phyloP scores from a whole-genome alignment of 2,888 invertebrate species.

The Terebella lapidaria region DNA sequence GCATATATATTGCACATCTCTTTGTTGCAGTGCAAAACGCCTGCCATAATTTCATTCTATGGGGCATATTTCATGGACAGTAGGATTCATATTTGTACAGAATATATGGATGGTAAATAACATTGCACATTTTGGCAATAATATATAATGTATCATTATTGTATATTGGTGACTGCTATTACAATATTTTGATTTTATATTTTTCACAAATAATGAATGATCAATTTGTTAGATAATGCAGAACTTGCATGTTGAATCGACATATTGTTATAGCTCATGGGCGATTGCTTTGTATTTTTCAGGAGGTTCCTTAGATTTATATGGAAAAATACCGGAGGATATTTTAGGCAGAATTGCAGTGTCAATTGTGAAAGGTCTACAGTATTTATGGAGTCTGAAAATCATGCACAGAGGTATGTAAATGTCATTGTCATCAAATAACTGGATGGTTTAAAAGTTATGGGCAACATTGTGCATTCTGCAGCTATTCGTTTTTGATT shows the following conservation, averaged over 20 bases:
- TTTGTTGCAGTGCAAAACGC: constrained; percentile 45
- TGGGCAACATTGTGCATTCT: too few species aligned
- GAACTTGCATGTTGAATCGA: too few species aligned
- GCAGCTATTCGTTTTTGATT: too few species aligned
- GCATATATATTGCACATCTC: too few species aligned
- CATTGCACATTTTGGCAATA: neutral
- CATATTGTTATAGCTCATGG: too few species aligned
- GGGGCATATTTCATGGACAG: constrained; percentile 52
- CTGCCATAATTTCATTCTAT: constrained; percentile 50
- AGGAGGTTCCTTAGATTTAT: constrained; percentile 51
- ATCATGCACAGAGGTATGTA: constrained; percentile 52
- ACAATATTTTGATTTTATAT: too few species aligned
- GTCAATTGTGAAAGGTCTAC: constrained; percentile 44
- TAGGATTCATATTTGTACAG: constrained; percentile 51
- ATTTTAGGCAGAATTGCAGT: constrained; percentile 49
- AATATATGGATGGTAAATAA: constrained; percentile 52
- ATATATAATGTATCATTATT: neutral
- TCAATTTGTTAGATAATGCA: too few species aligned
- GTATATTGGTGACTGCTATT: neutral
- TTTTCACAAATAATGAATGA: too few species aligned
- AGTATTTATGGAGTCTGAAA: constrained; percentile 50
- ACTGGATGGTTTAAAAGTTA: neutral
- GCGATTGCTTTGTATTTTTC: constrained; percentile 7
- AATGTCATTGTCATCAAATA: neutral
- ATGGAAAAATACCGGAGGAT: constrained; percentile 40